Base-by-base conservation (phyloP, 2,888 invertebrate genomes). In the Pseudoips prasinana region DNA sequence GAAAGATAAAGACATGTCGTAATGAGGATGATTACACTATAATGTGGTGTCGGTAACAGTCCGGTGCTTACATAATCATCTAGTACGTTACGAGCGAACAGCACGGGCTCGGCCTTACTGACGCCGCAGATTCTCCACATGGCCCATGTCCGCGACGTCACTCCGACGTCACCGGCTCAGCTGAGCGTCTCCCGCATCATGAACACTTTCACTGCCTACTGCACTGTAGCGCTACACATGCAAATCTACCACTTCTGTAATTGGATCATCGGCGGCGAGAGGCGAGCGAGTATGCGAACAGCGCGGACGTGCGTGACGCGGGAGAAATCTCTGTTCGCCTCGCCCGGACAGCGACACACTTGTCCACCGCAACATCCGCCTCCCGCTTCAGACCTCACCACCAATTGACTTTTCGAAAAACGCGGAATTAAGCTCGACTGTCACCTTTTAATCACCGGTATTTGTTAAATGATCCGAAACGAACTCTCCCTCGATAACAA, bases 71-170 rank as follows among this genome's bases (percentile, higher is more conserved):
- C 88, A 77, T 79, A 85, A 74, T 88, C 84, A 61, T 85, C 82
- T 59, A 73, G 59, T 35, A 60, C 45, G 60, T 59, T 62, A 67
- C 68, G 64, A 50, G 71, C 71, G 62, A 84, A 80, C 64, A 85
- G 72, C 64, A 72, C 76, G 40, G 85, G 79, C 66, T 83, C 74
- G 57, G 73, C 81, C 72, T 85, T 87, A 82, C 81, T 84, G 76
- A 84, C 81, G 74, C 86, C 85, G 71, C 88, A 87, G 61, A 86
- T 86, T 68, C 70, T 87, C 87, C 87, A 87, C 88, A 88, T 87
- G 81, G 83, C 78, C 86, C 87, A 86, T 86, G 74, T 72, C 80
- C 67, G 69, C 47, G 64, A 71, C 79, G 75, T 73, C 79, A 76
- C 47, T 34, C 35, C n/a, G 20, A 20, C 20, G 20, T 20, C 20